A percentile compares a stretch with the other conserved stretches of the same genome.
Conservation (phyloP, 53 echinoderm and acorn worm genomes). For the Mesocentrotus franciscanus region DNA sequence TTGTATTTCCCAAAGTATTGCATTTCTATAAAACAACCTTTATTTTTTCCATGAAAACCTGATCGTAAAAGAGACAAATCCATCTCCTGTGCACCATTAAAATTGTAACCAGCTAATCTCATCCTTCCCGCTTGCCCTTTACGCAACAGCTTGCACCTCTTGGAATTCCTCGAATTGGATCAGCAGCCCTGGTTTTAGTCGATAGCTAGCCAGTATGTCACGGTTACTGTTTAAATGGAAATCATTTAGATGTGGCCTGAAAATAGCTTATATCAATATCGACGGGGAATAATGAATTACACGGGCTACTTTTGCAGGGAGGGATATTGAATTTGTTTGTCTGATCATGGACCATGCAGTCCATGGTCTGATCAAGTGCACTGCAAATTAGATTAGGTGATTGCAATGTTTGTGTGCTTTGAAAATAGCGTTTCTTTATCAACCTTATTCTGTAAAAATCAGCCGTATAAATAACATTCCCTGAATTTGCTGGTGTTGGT, state of each 20-base stretch:
- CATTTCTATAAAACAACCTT: background rate
- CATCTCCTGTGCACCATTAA: background rate
- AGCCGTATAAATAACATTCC: background rate
- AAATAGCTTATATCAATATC: background rate
- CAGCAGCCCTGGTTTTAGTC: background rate
- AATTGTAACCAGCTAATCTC: background rate
- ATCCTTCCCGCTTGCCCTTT: background rate
- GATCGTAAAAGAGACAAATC: background rate
- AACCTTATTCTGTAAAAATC: background rate
- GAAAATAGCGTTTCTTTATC: background rate
- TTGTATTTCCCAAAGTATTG: background rate
- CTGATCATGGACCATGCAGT: too few relatives aligned
- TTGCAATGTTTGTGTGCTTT: background rate
- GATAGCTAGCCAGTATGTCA: background rate
- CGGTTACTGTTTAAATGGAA: background rate
- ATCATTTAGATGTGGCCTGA: background rate
- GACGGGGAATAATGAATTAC: background rate
- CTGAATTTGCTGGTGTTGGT: background rate
- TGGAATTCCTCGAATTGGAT: background rate
- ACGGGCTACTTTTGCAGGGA: background rate
- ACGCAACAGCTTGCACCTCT: background rate
- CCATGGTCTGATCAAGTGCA: too few relatives aligned
- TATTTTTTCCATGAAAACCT: background rate
- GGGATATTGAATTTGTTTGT: constrained; percentile 18
- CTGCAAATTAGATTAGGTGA: background rate